Percentiles rank a stretch among this genome's conserved stretches.
Evolutionary conservation across 2,797 vertebrate genomes (phyloP).

Genomic region (Sebastes hopkinsi): DNA sequence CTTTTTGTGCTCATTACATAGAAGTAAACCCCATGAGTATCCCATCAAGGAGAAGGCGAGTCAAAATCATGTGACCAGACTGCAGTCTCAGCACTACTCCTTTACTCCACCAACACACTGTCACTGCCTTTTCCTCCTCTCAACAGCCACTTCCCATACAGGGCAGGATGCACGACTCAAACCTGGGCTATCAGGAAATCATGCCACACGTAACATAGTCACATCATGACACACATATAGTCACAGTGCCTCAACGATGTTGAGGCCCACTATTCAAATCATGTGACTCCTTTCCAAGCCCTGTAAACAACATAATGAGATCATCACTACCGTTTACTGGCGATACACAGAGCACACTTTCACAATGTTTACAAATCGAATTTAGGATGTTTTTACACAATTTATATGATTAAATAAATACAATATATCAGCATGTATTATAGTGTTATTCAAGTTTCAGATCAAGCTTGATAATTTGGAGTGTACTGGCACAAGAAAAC

Average conservation of each 20-base stretch:
- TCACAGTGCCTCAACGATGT: background rate
- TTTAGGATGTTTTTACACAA: background rate
- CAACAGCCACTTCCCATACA: slow-evolving; percentile 12
- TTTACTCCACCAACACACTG: slow-evolving; percentile 4
- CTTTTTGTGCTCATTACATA: background rate
- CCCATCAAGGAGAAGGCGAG: slow-evolving; percentile 31
- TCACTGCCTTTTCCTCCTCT: slow-evolving; percentile 2
- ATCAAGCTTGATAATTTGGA: background rate
- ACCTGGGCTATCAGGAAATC: slow-evolving; percentile 22
- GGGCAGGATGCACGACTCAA: background rate
- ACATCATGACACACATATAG: slow-evolving; percentile 19
- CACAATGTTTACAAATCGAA: background rate
- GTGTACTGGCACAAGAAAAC: background rate
- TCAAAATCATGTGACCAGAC: slow-evolving; percentile 66
- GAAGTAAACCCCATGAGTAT: slow-evolving; percentile 17
- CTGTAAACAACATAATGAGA: background rate
- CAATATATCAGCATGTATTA: background rate
- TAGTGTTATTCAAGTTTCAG: background rate
- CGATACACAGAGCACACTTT: background rate
- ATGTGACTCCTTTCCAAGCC: slow-evolving; percentile 35
- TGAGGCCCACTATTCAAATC: slow-evolving; percentile 32
- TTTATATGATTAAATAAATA: background rate
- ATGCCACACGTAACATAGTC: too few species aligned
- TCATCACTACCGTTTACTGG: background rate
- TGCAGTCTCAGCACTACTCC: slow-evolving; percentile 73